These are phyloP conservation scores for Ypsolopha scabrella DNA, from an alignment of 2,888 invertebrate species.

Conservation along the genomic window DNA sequence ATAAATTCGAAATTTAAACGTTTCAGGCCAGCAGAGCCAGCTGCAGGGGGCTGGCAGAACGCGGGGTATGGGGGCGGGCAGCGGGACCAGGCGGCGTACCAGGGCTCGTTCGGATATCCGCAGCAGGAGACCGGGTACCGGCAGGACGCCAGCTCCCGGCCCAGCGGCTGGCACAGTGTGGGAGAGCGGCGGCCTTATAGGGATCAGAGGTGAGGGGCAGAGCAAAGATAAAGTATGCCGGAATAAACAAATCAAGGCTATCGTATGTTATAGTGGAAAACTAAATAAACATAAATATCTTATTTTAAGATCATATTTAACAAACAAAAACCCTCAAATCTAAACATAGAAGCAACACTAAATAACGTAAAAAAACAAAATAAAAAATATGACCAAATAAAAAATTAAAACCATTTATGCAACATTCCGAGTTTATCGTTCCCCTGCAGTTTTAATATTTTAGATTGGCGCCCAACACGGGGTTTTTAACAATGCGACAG, in stretches of 20 bases:
- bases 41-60: conserved; percentile 35
- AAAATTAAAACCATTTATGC: too few relatives aligned
- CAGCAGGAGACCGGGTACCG: conserved; percentile 17
- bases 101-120: neutral
- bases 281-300: too few relatives aligned
- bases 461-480: neutral
- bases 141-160: conserved; percentile 12
- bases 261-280: too few relatives aligned
- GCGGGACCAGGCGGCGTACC: conserved; percentile 1
- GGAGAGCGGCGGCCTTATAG: conserved; percentile 54
- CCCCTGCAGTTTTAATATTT: neutral
- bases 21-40: conserved; percentile 19
- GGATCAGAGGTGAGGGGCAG: conserved; percentile 37
- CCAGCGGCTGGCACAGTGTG: conserved; percentile 52
- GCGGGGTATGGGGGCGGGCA: conserved; percentile 10
- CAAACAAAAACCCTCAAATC: too few relatives aligned
- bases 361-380: too few relatives aligned
- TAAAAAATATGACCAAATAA: too few relatives aligned
- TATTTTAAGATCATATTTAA: too few relatives aligned
- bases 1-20: too few relatives aligned
- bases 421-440: too few relatives aligned
- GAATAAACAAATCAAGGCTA: too few relatives aligned
- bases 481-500: too few relatives aligned
- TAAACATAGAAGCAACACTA: too few relatives aligned
- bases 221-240: neutral